Evolutionary conservation across 2,888 invertebrate species (phyloP).

Genomic region (Corbicula japonica): DNA sequence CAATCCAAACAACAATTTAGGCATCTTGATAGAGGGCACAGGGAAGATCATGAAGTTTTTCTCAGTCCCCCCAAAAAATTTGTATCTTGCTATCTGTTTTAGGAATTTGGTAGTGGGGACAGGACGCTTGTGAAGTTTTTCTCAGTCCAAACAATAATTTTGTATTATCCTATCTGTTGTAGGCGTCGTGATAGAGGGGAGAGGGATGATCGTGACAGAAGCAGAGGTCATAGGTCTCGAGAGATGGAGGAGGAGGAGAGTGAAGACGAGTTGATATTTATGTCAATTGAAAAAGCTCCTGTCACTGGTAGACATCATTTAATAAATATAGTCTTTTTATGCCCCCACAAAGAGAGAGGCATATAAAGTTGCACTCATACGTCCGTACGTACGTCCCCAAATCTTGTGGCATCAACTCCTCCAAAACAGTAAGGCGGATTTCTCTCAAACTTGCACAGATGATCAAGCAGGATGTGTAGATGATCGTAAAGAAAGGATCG

Average conservation of each 20-base stretch:
- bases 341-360: too few species aligned
- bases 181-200: slow-evolving; percentile 15
- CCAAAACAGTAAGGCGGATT: neutral
- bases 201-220: slow-evolving; percentile 9
- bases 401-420: too few species aligned
- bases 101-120: too few species aligned
- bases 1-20: too few species aligned
- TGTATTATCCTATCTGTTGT: neutral
- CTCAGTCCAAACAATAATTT: neutral
- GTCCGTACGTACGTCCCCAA: too few species aligned
- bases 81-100: neutral
- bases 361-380: too few species aligned
- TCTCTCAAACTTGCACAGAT: neutral
- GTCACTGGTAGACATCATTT: slow-evolving; percentile 58
- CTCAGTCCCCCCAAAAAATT: neutral
- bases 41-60: neutral
- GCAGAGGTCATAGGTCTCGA: neutral
- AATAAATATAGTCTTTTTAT: too few species aligned
- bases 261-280: slow-evolving; percentile 46
- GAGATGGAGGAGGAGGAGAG: slow-evolving; percentile 21
- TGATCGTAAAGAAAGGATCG: too few species aligned
- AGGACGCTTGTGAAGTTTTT: neutral
- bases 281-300: slow-evolving; percentile 39
- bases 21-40: too few species aligned
- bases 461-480: too few species aligned